Conservation (phyloP, 2,888 invertebrate genomes). For the Bugulina stolonifera region DNA sequence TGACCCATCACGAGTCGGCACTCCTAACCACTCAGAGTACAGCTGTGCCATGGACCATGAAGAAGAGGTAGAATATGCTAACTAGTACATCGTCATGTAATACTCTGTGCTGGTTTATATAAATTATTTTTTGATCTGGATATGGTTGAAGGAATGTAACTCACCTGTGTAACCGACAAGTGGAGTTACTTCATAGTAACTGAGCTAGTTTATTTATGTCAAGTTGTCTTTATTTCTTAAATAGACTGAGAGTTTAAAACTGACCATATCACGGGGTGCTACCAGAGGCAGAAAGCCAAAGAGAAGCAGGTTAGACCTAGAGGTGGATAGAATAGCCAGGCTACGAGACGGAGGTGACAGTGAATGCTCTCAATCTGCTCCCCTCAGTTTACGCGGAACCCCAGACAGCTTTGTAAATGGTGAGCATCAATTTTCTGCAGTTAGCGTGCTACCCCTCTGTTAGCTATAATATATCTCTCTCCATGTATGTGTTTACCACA, state of each 20-base stretch:
- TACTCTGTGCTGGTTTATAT: no score
- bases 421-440: no score
- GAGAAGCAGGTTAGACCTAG: constrained; percentile 22
- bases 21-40: constrained; percentile 23
- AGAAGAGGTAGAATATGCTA: no score
- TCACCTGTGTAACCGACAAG: no score
- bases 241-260: background rate
- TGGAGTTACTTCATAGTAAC: no score
- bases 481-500: no score
- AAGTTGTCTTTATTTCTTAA: background rate
- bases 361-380: constrained; percentile 18
- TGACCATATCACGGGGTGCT: constrained; percentile 9
- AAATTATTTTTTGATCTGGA: no score
- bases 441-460: no score
- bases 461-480: no score
- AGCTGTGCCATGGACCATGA: constrained; percentile 23
- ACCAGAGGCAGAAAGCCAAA: constrained; percentile 13
- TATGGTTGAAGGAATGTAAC: no score
- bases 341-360: constrained; percentile 7
- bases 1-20: constrained; percentile 4
- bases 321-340: constrained; percentile 20
- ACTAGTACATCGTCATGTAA: no score
- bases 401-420: constrained; percentile 26
- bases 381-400: constrained; percentile 23
- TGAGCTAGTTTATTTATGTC: no score